A percentile compares a stretch with the other conserved stretches of the same genome.
Conservation (phyloP, 2,797 vertebrate species). For the Poliocrania exsul region DNA sequence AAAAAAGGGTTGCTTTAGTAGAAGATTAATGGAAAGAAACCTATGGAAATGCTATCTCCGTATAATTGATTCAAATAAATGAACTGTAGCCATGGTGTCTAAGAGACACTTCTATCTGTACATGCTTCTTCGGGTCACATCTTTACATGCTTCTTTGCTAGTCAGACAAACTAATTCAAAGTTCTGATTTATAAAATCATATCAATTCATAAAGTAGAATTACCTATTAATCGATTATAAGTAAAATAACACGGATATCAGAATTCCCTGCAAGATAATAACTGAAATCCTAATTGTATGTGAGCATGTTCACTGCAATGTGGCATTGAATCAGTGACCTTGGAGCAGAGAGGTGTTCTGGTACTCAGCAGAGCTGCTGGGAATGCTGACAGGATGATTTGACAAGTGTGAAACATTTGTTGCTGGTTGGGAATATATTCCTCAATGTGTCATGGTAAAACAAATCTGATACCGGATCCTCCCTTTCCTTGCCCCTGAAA, state of each 20-base stretch:
- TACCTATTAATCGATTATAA: neutral
- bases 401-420: neutral
- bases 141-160: neutral
- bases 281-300: neutral
- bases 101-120: neutral
- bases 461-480: neutral
- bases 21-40: neutral
- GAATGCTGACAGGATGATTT: conserved; percentile 14
- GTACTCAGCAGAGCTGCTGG: conserved; percentile 14
- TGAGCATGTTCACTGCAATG: neutral
- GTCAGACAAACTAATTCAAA: neutral
- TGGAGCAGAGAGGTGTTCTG: conserved; percentile 12
- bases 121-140: neutral
- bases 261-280: neutral
- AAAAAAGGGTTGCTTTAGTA: neutral
- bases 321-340: conserved; percentile 33
- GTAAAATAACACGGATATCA: neutral
- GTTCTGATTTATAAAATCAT: neutral
- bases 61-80: neutral
- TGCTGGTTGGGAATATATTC: neutral
- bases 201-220: neutral
- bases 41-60: neutral
- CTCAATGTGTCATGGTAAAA: neutral
- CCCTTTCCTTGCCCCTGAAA: neutral
- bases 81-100: neutral